Base-by-base conservation (phyloP, 2,888 invertebrate genomes). In the Andrena praecox region DNA sequence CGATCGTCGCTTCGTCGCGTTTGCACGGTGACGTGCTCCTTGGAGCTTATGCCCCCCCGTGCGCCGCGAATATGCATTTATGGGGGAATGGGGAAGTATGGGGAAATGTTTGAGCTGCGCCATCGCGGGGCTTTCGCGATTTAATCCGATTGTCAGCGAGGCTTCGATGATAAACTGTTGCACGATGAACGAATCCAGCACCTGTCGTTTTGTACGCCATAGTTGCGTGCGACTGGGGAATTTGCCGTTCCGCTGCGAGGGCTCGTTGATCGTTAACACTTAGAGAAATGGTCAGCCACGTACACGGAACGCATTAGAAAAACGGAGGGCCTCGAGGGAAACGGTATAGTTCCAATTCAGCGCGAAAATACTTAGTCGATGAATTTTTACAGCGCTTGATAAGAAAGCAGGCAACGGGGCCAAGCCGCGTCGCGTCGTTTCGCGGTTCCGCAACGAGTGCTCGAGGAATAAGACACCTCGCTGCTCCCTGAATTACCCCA, bases 401-500 rank as follows among this genome's bases (percentile, higher is more conserved):
- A n/a, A 72, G 4, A 16, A 20, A 10, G 2, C n/a, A 16, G 16
- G 24, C 12, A 56, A 68, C 52, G 48, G 16, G 33, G 12, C 27
- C 10, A 54, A 8, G 33, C 7, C 12, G 20, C 20, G 10, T 31
- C 8, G 20, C 42, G 62, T 42, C 52, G 31, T 33, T 59, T 54
- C 48, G 24, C 52, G 24, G 48, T 50, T 71, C 27, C 20, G 5
- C 63, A 12, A 31, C 67, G 77, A 63, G 35, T 27, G n/a, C 60
- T 27, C 66, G 50, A 56, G 54, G 71, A 72, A 63, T 50, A 48
- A 56, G 35, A 68, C 33, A 54, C 29, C 27, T 35, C 8, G 31
- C 48, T 35, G 24, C 5, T 50, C 48, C 3, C 24, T 1, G 54
- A 75, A 76, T 82, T 80, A 80, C 48, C 59, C 62, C 59, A 48